Base-by-base conservation (phyloP, 2,113 vertebrate species). In the Varanus salvator region DNA sequence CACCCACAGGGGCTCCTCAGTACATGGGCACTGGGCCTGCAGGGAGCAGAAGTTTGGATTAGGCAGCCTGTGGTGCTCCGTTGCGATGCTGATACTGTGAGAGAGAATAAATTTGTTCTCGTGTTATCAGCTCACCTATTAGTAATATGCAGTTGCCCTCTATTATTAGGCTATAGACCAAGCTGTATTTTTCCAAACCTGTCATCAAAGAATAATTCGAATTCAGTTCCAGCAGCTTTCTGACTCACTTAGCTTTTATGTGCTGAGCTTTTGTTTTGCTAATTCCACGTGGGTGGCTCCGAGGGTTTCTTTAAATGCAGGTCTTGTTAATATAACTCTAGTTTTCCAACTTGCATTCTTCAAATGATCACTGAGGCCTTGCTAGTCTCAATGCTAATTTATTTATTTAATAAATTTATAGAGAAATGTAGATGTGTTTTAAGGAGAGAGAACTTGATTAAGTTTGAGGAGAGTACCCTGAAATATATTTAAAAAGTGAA, bases 211-310 rank as follows among this genome's bases (percentile, higher is more conserved):
- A 82, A 72, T 44, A 50, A 23, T 38, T 88, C n/a, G 68, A 88
- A 88, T 88, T 82, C 78, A 60, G 78, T 54, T 88, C n/a, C 68
- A 74, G 57, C 68, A 44, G 69, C 15, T 88, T 44, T 31, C n/a
- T 82, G 80, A 74, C 50, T 88, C 52, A 60, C n/a, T 57, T 21
- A 72, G 50, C 29, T 14, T 74, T 85, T 71, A 69, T 71, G 66
- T 78, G 19, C 78, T 80, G 77, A 81, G 8, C 1, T 14, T 88
- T 80, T 88, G 77, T 87, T 75, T 66, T 8, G 48, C 68, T 71
- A 88, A 80, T 88, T 80, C 50, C 31, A n/a, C 4, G 50, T 57
- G n/a, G 77, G 66, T 57, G 48, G 64, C 23, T 9, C 52, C 14
- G 8, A 44, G 8, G 44, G 3, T 77, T 72, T 48, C 69, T n/a